Percentiles rank a stretch among this genome's conserved stretches.
phyloP scores from a whole-genome alignment of 1,140 invertebrate species.

The Drosophila ohnishii region DNA sequence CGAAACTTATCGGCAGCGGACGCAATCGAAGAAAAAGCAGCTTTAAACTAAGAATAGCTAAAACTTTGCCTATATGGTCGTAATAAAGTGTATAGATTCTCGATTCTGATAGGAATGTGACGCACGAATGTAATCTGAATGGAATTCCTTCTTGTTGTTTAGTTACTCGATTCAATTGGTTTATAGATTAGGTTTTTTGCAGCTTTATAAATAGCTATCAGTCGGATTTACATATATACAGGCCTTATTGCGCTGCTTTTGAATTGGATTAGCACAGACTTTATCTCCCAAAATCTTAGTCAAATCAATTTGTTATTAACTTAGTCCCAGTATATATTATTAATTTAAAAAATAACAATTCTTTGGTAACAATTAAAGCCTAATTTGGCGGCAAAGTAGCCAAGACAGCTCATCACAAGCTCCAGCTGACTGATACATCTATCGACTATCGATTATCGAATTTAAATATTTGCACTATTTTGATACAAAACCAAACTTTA shows the following conservation, averaged over 20 bases:
- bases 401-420: neutral
- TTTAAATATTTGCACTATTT: neutral
- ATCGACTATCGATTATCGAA: constrained; percentile 1
- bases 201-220: constrained; percentile 1
- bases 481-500: neutral
- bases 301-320: neutral
- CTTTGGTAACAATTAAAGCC: neutral
- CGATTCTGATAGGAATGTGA: constrained; percentile 2
- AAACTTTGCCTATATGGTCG: neutral
- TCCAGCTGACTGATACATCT: neutral
- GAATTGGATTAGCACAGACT: neutral
- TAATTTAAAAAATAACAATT: neutral
- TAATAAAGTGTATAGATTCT: neutral
- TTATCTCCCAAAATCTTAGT: neutral
- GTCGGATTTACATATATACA: neutral
- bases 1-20: neutral
- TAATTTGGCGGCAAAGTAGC: neutral
- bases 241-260: neutral
- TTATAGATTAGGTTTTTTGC: neutral
- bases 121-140: constrained; percentile 18
- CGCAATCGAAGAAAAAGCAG: neutral
- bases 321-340: neutral
- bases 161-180: neutral
- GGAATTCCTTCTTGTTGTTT: neutral
- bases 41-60: constrained; percentile 10